Base-by-base conservation (phyloP, 2,888 invertebrate genomes). In the Plagiodera versicolora region DNA sequence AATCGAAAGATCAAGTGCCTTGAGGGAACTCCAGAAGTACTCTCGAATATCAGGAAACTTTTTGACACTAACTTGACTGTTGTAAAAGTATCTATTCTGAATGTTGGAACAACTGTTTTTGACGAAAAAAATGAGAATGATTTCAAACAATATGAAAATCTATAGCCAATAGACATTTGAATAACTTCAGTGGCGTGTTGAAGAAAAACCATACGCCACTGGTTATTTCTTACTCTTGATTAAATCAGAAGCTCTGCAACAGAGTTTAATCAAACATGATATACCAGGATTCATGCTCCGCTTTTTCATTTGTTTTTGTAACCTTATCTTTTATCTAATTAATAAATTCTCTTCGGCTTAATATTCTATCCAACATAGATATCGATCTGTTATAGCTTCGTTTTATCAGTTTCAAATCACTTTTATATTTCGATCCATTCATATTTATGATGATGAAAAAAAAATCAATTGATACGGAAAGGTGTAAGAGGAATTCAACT, bases 291-390 rank as follows among this genome's bases (percentile, higher is more conserved):
- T 52, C 39, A 39, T 39, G 52, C 19, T 52, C 20, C 20, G 52
- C 20, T 20, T 14, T 52, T 52, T 19, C 52, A 52, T 44, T 51
- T 35, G 52, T 52, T 52, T 52, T 44, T 20, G 44, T 24, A 52
- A 52, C 17, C 14, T 19, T 35, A 35, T 50, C 30, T 39, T 11
- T 11, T 2, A 17, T 39, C n/a, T 20, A 24, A 44, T 20, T 17
- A 52, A 52, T 14, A n/a, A 2, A 14, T 16, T 39, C 35, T 44
- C 28, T 11, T 39, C 6, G 24, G 20, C 9, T 52, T 9, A 11
- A 52, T 52, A 52, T 8, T 20, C 6, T 14, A n/a, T 20, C n/a
- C 11, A 9, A 39, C 11, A 39, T 5, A 10, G 39, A 39, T 39
- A 44, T 5, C 19, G n/a, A 39, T 20, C 24, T 2, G 44, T 17